Conservation (phyloP, 2,797 vertebrate species). For the Lindbergichthys nudifrons region DNA sequence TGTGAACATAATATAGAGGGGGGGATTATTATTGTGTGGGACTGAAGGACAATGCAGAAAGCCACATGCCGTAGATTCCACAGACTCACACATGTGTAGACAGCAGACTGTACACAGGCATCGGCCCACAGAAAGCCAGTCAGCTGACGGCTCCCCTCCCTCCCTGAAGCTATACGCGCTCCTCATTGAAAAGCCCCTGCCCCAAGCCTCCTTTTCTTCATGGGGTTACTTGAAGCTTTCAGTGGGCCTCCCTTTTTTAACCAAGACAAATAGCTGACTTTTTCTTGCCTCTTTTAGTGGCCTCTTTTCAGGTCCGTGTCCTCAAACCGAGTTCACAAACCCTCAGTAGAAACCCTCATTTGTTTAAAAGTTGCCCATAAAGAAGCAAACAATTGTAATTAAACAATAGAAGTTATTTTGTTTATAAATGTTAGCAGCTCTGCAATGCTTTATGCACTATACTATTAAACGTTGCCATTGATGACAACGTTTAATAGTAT, state of each 20-base stretch:
- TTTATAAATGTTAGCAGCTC: no score
- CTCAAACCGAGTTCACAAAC: slow-evolving; percentile 21
- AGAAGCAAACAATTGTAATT: background rate
- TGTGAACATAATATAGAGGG: slow-evolving; percentile 44
- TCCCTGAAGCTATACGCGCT: slow-evolving; percentile 48
- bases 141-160: slow-evolving; percentile 72
- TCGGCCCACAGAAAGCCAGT: slow-evolving; percentile 50
- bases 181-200: slow-evolving; percentile 66
- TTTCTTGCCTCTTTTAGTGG: slow-evolving; percentile 25
- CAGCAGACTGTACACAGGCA: slow-evolving; percentile 63
- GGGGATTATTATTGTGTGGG: slow-evolving; percentile 57
- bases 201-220: slow-evolving; percentile 69
- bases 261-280: slow-evolving; percentile 60
- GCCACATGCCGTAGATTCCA: slow-evolving; percentile 78
- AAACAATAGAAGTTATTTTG: background rate
- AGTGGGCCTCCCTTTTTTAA: slow-evolving; percentile 70
- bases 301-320: slow-evolving; percentile 37
- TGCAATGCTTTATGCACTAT: background rate
- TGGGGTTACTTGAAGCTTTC: slow-evolving; percentile 62
- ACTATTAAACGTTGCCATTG: no score
- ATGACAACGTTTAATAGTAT: no score
- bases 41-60: slow-evolving; percentile 72
- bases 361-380: background rate
- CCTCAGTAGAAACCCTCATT: background rate
- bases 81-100: slow-evolving; percentile 65